Conservation (phyloP, 2,888 invertebrate species). For the Ecliptopera silaceata region DNA sequence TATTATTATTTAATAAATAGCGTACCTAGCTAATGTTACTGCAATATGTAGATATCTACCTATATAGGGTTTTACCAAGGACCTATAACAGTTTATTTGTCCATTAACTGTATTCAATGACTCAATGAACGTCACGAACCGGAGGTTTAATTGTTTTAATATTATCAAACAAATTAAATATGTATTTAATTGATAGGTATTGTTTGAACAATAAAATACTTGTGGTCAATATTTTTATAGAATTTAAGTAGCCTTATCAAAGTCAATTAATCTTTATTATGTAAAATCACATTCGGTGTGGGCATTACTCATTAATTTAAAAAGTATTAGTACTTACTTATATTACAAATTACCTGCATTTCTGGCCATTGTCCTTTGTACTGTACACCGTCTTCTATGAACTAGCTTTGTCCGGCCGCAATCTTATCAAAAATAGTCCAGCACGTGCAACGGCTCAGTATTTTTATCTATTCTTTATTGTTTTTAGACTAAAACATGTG, state of each 20-base stretch:
- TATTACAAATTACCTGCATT: no score
- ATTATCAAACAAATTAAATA: background rate
- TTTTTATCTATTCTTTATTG: slow-evolving; percentile 15
- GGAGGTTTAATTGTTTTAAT: background rate
- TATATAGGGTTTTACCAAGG: no score
- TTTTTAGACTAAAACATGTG: slow-evolving; percentile 25
- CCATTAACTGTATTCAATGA: background rate
- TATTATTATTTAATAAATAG: no score
- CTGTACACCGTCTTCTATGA: no score
- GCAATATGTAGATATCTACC: no score
- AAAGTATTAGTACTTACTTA: no score
- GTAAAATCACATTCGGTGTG: no score
- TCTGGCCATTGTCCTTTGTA: slow-evolving; percentile 6
- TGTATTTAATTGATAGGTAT: background rate
- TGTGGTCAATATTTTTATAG: background rate
- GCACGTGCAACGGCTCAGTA: slow-evolving; percentile 16
- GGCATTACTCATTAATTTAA: no score
- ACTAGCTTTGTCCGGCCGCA: slow-evolving; percentile 5
- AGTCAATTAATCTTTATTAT: no score
- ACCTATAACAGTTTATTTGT: no score
- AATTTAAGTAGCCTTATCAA: no score
- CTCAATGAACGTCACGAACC: background rate
- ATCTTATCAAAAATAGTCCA: slow-evolving; percentile 19
- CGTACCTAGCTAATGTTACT: no score
- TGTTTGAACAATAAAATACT: background rate